Evolutionary conservation across 1,140 invertebrate species (phyloP).

Genomic region (Lanistes nyassanus): DNA sequence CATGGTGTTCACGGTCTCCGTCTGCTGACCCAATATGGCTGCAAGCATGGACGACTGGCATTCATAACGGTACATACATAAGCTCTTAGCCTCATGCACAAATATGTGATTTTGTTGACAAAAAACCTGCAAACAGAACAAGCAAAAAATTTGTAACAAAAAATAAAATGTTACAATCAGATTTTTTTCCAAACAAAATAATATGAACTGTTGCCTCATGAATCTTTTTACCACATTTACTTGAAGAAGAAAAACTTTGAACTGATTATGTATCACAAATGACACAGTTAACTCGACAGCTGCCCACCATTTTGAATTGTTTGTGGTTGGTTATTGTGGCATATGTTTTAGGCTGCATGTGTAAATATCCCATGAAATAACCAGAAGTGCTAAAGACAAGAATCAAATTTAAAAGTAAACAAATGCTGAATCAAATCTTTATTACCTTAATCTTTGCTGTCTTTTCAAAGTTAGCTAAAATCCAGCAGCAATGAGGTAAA

Average conservation of each 20-base stretch:
- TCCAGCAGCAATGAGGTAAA: no score
- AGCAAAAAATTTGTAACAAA: not conserved
- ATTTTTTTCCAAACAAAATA: no score
- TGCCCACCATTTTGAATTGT: no score
- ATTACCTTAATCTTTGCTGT: no score
- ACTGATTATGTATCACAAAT: not conserved
- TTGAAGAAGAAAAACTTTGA: not conserved
- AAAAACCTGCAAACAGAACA: not conserved
- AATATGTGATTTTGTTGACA: constrained; percentile 9
- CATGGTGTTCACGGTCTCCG: no score
- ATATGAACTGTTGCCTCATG: no score
- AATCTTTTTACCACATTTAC: not conserved
- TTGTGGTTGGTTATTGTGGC: no score
- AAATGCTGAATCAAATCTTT: no score
- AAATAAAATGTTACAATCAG: not conserved
- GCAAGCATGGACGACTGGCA: constrained; percentile 5
- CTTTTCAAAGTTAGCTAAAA: no score
- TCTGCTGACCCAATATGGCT: constrained; percentile 8
- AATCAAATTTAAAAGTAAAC: not conserved
- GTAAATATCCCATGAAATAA: not conserved
- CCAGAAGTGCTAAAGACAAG: no score
- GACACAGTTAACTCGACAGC: not conserved
- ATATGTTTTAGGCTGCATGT: no score
- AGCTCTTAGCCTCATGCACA: not conserved
- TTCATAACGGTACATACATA: constrained; percentile 8